Evolutionary conservation across 2,797 vertebrate species (phyloP).

Genomic region (Gambusia yucatana): DNA sequence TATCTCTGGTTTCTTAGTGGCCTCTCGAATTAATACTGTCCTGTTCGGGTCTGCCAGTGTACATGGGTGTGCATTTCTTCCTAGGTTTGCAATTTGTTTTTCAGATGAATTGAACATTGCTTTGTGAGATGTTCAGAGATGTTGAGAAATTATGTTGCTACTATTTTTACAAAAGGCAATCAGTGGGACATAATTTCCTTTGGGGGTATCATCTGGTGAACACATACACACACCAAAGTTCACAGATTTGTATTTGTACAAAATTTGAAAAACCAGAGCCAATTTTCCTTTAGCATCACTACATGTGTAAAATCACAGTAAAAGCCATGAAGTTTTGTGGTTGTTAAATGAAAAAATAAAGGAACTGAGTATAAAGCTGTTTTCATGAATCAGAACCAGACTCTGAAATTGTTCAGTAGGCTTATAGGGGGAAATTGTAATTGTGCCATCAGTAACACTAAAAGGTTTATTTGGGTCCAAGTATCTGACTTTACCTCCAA

Average conservation of each 20-base stretch:
- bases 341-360: constrained; percentile 1
- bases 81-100: not conserved
- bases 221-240: not conserved
- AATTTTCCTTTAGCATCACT: not conserved
- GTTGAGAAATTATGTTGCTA: not conserved
- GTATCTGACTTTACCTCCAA: constrained; percentile 76
- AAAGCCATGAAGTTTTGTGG: not conserved
- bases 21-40: not conserved
- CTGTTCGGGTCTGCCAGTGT: not conserved
- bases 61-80: not conserved
- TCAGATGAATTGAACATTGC: not conserved
- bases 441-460: constrained; percentile 41
- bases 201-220: not conserved
- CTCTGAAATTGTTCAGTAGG: constrained; percentile 39
- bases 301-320: not conserved
- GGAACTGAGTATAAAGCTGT: not conserved
- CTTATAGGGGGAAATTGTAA: constrained; percentile 34
- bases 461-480: constrained; percentile 47
- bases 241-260: not conserved
- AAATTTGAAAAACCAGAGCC: not conserved
- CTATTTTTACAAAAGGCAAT: not conserved
- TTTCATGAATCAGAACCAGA: constrained; percentile 76
- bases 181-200: not conserved
- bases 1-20: not conserved
- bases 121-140: not conserved